These are phyloP conservation scores for Platynereis dumerilii DNA, from an alignment of 2,888 invertebrate genomes.

Conservation along the genomic window DNA sequence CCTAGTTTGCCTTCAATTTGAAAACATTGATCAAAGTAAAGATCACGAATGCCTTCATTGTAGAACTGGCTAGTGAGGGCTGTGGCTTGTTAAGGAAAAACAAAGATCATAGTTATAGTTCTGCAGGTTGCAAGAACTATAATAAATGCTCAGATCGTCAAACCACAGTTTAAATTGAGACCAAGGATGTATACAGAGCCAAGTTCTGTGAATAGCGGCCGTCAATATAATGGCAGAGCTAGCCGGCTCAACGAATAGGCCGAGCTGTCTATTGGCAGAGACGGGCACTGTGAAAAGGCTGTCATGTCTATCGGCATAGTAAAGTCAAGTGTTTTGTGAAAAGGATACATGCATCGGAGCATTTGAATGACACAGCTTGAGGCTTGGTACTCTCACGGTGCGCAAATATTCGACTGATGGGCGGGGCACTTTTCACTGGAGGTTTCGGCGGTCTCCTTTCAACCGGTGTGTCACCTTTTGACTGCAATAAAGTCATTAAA, in stretches of 20 bases:
- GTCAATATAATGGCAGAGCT: too few species aligned
- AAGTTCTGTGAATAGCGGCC: too few species aligned
- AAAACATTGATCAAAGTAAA: slow-evolving; percentile 76
- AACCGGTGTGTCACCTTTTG: slow-evolving; percentile 50
- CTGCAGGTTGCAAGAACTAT: too few species aligned
- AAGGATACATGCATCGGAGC: slow-evolving; percentile 56
- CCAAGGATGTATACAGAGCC: too few species aligned
- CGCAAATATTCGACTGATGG: slow-evolving; percentile 59
- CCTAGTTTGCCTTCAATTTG: slow-evolving; percentile 71
- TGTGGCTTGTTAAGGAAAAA: slow-evolving; percentile 30
- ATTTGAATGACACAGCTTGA: slow-evolving; percentile 57
- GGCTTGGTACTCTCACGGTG: slow-evolving; percentile 50
- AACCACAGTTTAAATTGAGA: too few species aligned
- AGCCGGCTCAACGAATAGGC: too few species aligned
- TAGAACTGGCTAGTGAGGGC: slow-evolving; percentile 58
- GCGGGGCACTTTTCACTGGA: slow-evolving; percentile 62
- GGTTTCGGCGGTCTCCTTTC: slow-evolving; percentile 58
- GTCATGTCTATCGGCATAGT: too few species aligned
- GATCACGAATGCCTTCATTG: slow-evolving; percentile 61
- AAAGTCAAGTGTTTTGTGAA: too few species aligned
- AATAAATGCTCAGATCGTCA: too few species aligned
- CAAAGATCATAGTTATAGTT: slow-evolving; percentile 3
- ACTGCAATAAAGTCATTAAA: slow-evolving; percentile 37
- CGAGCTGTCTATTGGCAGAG: too few species aligned
- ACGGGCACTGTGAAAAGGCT: too few species aligned